Evolutionary conservation across 2,113 vertebrate genomes (phyloP).

Genomic region (Corythoichthys intestinalis): DNA sequence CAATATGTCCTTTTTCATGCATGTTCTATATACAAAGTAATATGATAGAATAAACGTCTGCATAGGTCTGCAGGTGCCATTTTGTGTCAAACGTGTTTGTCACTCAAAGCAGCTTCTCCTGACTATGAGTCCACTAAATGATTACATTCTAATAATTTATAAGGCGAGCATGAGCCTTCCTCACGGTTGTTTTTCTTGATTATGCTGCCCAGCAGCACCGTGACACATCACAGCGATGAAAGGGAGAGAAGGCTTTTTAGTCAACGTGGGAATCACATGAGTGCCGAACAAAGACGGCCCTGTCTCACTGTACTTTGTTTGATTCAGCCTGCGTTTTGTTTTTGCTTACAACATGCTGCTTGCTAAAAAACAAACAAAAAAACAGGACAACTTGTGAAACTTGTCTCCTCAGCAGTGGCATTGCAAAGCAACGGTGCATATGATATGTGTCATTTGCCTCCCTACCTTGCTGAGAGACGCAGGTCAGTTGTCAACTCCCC

Average conservation of each 20-base stretch:
- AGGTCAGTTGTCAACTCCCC: slow-evolving; percentile 24
- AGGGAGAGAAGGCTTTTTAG: slow-evolving; percentile 20
- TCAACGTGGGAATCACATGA: slow-evolving; percentile 26
- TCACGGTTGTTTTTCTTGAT: background rate
- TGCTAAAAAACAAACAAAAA: background rate
- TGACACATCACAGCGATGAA: slow-evolving; percentile 5
- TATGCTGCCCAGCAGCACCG: background rate
- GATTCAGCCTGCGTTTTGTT: background rate
- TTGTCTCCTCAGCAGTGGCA: background rate
- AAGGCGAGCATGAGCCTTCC: background rate
- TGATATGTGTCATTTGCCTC: background rate
- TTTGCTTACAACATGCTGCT: background rate
- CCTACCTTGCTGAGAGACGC: slow-evolving; percentile 8
- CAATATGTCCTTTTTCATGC: background rate
- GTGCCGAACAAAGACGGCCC: slow-evolving; percentile 29
- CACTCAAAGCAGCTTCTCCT: background rate
- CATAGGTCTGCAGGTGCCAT: background rate
- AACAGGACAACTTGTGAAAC: background rate
- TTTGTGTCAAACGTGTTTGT: background rate
- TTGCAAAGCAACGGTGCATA: background rate
- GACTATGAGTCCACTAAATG: background rate
- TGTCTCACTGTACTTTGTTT: slow-evolving; percentile 23
- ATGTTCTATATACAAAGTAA: background rate
- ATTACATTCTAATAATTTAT: background rate
- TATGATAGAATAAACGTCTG: too few relatives aligned